phyloP scores from a whole-genome alignment of 2,113 vertebrate genomes.

The Syngnathus typhle region DNA sequence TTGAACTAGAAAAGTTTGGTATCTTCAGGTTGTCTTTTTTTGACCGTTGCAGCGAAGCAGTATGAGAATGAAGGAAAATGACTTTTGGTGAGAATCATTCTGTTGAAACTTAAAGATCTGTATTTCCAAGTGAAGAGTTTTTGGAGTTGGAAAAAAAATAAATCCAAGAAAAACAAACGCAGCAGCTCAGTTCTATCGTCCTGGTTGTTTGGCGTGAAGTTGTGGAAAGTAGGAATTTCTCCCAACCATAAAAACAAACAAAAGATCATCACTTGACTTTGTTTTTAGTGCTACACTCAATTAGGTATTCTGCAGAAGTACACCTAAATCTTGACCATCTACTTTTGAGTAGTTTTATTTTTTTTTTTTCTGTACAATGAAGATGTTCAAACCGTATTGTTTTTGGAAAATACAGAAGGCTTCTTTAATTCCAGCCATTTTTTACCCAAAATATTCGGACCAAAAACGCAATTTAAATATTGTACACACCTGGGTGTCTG shows the following conservation, averaged over 20 bases:
- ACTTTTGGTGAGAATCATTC: conserved; percentile 30
- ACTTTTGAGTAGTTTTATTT: conserved; percentile 65
- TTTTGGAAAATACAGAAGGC: conserved; percentile 72
- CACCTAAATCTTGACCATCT: conserved; percentile 83
- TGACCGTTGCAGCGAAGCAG: conserved; percentile 39
- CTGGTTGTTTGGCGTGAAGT: conserved; percentile 29
- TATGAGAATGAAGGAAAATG: conserved; percentile 35
- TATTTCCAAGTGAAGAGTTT: conserved; percentile 20
- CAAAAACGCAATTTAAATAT: conserved; percentile 77
- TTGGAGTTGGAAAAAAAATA: conserved; percentile 2
- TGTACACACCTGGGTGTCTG: conserved; percentile 67
- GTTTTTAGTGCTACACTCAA: conserved; percentile 59
- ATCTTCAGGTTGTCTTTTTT: conserved; percentile 11
- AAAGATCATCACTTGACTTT: conserved; percentile 36
- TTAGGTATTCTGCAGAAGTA: conserved; percentile 80
- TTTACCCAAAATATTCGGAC: conserved; percentile 58
- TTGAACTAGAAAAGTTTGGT: neutral
- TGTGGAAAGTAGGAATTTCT: conserved; percentile 22
- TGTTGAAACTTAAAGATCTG: conserved; percentile 40
- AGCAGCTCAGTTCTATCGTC: conserved; percentile 28
- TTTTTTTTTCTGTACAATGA: conserved; percentile 76
- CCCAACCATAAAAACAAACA: conserved; percentile 29
- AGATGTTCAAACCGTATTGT: conserved; percentile 64
- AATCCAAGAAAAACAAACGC: conserved; percentile 11
- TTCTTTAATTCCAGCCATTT: conserved; percentile 63